phyloP scores from a whole-genome alignment of 1,140 invertebrate species.

The Triops cancriformis region DNA sequence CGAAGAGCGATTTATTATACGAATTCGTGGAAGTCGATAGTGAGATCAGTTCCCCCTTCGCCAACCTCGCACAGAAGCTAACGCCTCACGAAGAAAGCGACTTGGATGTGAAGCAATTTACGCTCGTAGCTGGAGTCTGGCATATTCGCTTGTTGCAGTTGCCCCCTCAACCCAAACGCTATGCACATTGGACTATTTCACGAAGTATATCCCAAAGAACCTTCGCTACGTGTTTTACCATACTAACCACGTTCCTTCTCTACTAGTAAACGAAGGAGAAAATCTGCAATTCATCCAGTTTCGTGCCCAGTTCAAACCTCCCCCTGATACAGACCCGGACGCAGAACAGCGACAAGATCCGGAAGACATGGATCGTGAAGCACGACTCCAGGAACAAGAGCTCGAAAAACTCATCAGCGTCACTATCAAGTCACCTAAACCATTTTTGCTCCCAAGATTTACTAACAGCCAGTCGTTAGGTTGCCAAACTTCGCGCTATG shows the following conservation, averaged over 20 bases:
- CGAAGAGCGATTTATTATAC: neutral
- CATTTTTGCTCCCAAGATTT: neutral
- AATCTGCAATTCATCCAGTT: neutral
- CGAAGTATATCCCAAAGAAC: neutral
- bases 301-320: neutral
- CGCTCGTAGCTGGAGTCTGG: constrained; percentile 1
- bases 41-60: neutral
- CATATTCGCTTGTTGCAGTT: constrained; percentile 16
- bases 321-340: neutral
- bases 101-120: neutral
- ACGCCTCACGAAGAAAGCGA: neutral
- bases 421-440: constrained; percentile 26
- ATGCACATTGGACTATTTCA: constrained; percentile 13
- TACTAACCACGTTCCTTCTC: neutral
- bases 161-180: constrained; percentile 15
- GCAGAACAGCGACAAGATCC: constrained; percentile 20
- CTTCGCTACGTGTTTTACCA: neutral
- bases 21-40: neutral
- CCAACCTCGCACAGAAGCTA: neutral
- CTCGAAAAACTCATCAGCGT: constrained; percentile 25
- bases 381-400: constrained; percentile 21
- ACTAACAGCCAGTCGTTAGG: neutral
- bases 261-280: neutral
- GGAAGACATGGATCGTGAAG: constrained; percentile 20
- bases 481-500: constrained; percentile 22